phyloP scores from a whole-genome alignment of 1,140 invertebrate genomes.

The Hypothenemus hampei region DNA sequence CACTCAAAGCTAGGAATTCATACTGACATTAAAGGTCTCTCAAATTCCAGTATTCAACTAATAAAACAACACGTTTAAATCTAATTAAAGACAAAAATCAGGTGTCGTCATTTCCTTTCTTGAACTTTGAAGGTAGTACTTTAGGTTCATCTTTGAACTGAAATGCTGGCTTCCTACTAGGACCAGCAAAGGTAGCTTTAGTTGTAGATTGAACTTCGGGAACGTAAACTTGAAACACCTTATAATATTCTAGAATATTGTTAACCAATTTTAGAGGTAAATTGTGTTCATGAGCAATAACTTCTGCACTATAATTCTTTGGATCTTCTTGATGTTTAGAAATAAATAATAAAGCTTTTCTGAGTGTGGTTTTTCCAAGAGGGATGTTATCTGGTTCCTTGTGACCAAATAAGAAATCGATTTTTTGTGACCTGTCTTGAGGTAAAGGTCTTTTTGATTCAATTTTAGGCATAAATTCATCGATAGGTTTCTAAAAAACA shows the following conservation, averaged over 20 bases:
- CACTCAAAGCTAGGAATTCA: no score
- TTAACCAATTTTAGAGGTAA: conserved; percentile 56
- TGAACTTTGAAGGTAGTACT: no score
- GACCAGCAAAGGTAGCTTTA: conserved; percentile 40
- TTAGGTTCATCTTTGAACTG: no score
- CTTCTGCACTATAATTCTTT: conserved; percentile 48
- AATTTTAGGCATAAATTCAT: conserved; percentile 10
- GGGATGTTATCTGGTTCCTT: conserved; percentile 51
- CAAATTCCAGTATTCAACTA: no score
- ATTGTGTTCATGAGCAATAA: conserved; percentile 63
- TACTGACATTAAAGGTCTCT: no score
- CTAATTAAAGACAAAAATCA: no score
- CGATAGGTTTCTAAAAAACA: conserved; percentile 13
- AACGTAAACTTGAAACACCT: conserved; percentile 50
- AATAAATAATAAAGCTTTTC: conserved; percentile 56
- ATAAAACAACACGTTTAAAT: no score
- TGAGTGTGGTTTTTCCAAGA: conserved; percentile 51
- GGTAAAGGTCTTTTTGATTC: conserved; percentile 47
- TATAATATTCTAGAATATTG: conserved; percentile 53
- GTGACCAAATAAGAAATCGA: conserved; percentile 52
- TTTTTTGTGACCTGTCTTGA: conserved; percentile 40
- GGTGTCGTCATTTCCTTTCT: no score
- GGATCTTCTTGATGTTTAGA: conserved; percentile 57
- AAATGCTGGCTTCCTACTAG: no score
- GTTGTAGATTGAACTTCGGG: conserved; percentile 42